Base-by-base conservation (phyloP, 1,140 invertebrate species). In the Saxidomus purpurata region DNA sequence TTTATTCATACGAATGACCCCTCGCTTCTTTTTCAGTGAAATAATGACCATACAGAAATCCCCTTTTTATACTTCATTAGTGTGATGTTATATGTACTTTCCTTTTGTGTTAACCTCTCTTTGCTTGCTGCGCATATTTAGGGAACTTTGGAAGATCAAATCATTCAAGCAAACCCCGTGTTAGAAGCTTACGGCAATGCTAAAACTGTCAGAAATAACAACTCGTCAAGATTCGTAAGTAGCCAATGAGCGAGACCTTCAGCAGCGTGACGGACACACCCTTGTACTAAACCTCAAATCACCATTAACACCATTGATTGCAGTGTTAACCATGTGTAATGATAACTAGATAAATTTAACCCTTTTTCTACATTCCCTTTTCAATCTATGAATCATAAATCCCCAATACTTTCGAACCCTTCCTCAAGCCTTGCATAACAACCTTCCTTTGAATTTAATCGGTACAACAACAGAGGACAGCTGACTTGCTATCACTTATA, bases 111-210 rank as follows among this genome's bases (percentile, higher is more conserved):
- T 77, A 63, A 79, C 55, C 74, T 69, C 74, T 69, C 28, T 79
- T 4, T 85, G 63, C 52, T 49, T 55, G 40, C 63, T 55, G 74
- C 52, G 71, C 38, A 59, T 49, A 59, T 79, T 69, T 74, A 96
- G 91, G 92, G 92, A 25, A 82, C 74, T 52, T 90, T 96, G 19
- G 99, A 99, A 97, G 99, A 99, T 97, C 99, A 99, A 96, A 98
- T 99, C 96, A 98, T 99, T 93, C 99, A 99, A 96, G 99, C 99
- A 96, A 99, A 99, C 97, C 99, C 99, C 95, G 99, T 99, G 94
- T 98, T 99, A 97, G 99, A 99, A 97, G 99, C 99, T 94, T 99
- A 99, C 96, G 99, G 99, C 98, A 99, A 99, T 97, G 99, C 99
- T 96, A 99, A 99, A 97, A 99, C 99, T 95, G 98, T 99, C 95